phyloP scores from a whole-genome alignment of 2,797 vertebrate species.

The Labeo calbasu region DNA sequence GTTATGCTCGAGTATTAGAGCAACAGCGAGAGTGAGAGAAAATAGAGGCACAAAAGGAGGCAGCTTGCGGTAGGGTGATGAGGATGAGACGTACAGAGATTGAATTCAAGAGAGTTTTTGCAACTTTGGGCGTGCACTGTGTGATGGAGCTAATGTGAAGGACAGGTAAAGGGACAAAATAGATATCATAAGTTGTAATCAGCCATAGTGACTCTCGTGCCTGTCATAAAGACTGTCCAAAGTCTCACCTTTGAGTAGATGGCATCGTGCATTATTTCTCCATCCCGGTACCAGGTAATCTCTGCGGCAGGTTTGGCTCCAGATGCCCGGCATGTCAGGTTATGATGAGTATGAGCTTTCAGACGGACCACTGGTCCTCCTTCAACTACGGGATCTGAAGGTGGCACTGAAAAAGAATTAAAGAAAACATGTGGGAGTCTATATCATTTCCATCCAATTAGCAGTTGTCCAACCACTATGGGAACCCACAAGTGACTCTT shows the following conservation, averaged over 20 bases:
- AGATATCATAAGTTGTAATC: background rate
- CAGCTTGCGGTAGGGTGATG: constrained; percentile 12
- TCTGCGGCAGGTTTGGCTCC: constrained; percentile 87
- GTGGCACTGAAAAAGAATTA: constrained; percentile 79
- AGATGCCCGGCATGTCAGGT: constrained; percentile 86
- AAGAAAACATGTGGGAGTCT: background rate
- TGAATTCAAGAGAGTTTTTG: constrained; percentile 34
- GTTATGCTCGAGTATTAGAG: constrained; percentile 61
- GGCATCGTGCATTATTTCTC: constrained; percentile 82
- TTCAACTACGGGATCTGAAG: constrained; percentile 85
- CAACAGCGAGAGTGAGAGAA: constrained; percentile 29
- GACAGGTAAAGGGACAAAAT: constrained; percentile 36
- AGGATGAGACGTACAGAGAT: constrained; percentile 70
- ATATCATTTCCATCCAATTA: background rate
- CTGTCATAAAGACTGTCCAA: background rate
- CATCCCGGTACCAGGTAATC: constrained; percentile 90
- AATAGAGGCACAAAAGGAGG: constrained; percentile 27
- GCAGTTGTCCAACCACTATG: background rate
- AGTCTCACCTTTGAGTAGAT: constrained; percentile 84
- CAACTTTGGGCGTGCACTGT: constrained; percentile 26
- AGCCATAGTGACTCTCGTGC: background rate
- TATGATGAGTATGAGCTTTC: constrained; percentile 84
- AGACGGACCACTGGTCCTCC: constrained; percentile 86
- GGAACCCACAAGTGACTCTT: background rate
- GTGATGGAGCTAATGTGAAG: constrained; percentile 9